Base-by-base conservation (phyloP, 1,140 invertebrate genomes). In the Drosophila obscura region DNA sequence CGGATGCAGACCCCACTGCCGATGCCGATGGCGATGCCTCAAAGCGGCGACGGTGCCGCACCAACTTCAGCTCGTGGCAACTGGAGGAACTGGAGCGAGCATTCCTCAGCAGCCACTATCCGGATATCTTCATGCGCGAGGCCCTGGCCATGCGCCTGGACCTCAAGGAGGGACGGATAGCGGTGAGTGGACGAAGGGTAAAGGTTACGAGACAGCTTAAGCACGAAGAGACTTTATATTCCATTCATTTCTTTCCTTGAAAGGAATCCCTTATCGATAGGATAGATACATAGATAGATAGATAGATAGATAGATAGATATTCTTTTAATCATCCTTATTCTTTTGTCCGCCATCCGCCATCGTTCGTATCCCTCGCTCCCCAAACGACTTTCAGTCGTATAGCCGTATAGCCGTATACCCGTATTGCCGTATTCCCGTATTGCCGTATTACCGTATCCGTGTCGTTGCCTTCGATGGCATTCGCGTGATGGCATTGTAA, bases 51-150 rank as follows among this genome's bases (percentile, higher is more conserved):
- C 94, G 98, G 69, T 99, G 98, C 48, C 92, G 98, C 77, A 99
- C 99, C 35, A 99, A 99, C 93, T 99, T 99, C 93, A 99, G 97
- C 93, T 97, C 96, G 77, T 99, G 98, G 98, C 99, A 99, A 93
- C 93, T 99, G 90, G 98, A 99, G 89, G 98, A 99, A 93, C 94
- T 99, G 90, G 99, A 99, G 92, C 93, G 97, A 65, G 98, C 98
- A 1, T 99, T 99, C 93, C 93, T 97, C 57, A 95, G 97, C 56
- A 97, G 96, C 73, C 99, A 99, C 93, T 99, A 99, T 94, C 98
- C 98, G 2, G 98, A 99, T 92, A 96, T 99, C 53, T 99, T 99
- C 94, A 99, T 99, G 98, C 94, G 98, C 72, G 98, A 99, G 91
- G 96, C 97, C 0, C 93, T 99, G 60, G 98, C 98, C 26, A 95